A percentile compares a stretch with the other conserved stretches of the same genome.
Evolutionary conservation across 2,888 invertebrate species (phyloP).

Genomic region (Ganaspis brasiliensis): DNA sequence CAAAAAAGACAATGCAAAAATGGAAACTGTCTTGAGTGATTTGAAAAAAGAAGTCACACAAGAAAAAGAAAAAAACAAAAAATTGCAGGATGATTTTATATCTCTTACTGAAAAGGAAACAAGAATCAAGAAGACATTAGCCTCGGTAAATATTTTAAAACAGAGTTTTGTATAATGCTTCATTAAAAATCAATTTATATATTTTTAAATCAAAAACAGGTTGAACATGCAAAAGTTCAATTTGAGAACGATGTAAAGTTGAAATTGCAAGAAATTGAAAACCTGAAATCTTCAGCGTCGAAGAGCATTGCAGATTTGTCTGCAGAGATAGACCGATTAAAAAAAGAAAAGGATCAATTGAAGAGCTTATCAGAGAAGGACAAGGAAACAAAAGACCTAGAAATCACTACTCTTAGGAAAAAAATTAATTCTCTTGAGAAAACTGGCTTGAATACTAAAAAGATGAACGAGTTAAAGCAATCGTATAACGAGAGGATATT

Average conservation of each 20-base stretch:
- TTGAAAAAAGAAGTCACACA: slow-evolving; percentile 81
- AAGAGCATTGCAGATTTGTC: slow-evolving; percentile 81
- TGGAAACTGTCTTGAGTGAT: slow-evolving; percentile 85
- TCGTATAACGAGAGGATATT: slow-evolving; percentile 86
- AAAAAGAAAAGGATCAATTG: slow-evolving; percentile 85
- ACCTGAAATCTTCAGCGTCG: slow-evolving; percentile 78
- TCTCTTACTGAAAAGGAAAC: slow-evolving; percentile 72
- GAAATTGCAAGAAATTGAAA: slow-evolving; percentile 83
- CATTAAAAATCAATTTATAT: slow-evolving; percentile 49
- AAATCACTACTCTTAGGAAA: slow-evolving; percentile 88
- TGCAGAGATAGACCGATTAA: slow-evolving; percentile 82
- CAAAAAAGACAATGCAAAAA: slow-evolving; percentile 80
- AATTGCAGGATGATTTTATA: slow-evolving; percentile 83
- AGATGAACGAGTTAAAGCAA: slow-evolving; percentile 86
- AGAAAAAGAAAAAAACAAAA: slow-evolving; percentile 85
- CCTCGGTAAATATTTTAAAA: slow-evolving; percentile 68
- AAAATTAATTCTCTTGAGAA: slow-evolving; percentile 87
- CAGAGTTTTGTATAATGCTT: slow-evolving; percentile 1
- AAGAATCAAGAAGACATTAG: slow-evolving; percentile 73
- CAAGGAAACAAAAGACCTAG: slow-evolving; percentile 88
- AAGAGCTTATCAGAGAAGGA: slow-evolving; percentile 88
- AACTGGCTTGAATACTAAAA: slow-evolving; percentile 84
- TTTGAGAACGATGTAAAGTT: slow-evolving; percentile 84
- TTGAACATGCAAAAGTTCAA: slow-evolving; percentile 82
- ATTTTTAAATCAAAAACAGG: slow-evolving; percentile 77